These are phyloP conservation scores for Seriola quinqueradiata DNA, from an alignment of 2,113 vertebrate genomes.

Conservation along the genomic window DNA sequence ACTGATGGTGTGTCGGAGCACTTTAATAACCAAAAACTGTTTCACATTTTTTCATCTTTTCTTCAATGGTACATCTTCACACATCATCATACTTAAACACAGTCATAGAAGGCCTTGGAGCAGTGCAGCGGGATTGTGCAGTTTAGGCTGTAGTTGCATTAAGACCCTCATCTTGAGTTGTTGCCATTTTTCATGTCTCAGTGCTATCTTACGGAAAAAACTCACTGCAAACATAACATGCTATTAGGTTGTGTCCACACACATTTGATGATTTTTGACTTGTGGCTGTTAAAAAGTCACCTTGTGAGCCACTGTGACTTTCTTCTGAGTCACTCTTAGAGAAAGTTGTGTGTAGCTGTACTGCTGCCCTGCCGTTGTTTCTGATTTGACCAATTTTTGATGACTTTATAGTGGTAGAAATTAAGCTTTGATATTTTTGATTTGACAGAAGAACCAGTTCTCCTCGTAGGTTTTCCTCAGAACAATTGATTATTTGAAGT, in stretches of 20 bases:
- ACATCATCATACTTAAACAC: slow-evolving; percentile 30
- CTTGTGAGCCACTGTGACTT: background rate
- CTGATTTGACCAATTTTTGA: slow-evolving; percentile 4
- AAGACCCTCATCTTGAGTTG: slow-evolving; percentile 13
- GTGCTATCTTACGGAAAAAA: slow-evolving; percentile 8
- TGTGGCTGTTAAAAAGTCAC: background rate
- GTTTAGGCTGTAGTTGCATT: slow-evolving; percentile 29
- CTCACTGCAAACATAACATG: slow-evolving; percentile 7
- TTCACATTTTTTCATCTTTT: slow-evolving; percentile 45
- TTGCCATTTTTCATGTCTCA: slow-evolving; percentile 30
- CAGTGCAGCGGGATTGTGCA: slow-evolving; percentile 19
- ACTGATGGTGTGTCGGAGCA: slow-evolving; percentile 73
- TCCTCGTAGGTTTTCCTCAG: background rate
- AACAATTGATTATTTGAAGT: slow-evolving; percentile 20
- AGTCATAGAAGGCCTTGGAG: slow-evolving; percentile 33
- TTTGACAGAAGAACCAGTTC: slow-evolving; percentile 5
- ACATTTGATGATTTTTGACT: slow-evolving; percentile 3
- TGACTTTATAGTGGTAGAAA: background rate
- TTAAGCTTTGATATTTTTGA: slow-evolving; percentile 24
- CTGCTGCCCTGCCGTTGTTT: slow-evolving; percentile 6
- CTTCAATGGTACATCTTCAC: slow-evolving; percentile 39
- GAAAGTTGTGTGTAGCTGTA: background rate
- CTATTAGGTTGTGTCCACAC: background rate
- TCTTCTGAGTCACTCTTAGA: background rate
- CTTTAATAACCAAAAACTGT: slow-evolving; percentile 81